Base-by-base conservation (phyloP, 2,888 invertebrate species). In the Nemotelus nigrinus region DNA sequence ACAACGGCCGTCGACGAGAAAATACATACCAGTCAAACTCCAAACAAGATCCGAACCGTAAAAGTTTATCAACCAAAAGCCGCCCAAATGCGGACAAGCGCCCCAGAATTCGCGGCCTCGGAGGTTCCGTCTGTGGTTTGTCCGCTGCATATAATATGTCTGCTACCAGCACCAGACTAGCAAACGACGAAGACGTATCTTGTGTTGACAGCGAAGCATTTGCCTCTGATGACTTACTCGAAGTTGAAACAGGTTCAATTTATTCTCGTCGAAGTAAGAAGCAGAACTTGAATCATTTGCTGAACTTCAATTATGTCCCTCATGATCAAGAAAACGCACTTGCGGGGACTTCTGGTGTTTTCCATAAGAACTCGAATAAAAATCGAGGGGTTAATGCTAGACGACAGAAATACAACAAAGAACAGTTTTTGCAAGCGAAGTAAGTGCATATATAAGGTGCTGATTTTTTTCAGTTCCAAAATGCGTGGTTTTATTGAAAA, bases 401-500 rank as follows among this genome's bases (percentile, higher is more conserved):
- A 78, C 92, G 92, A 83, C 94, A 93, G 41, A 77, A 67, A 85
- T 96, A 95, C 88, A 96, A 95, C 86, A 97, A 97, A 88, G 97
- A 98, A 85, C 93, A 96, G 84, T 98, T 95, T 87, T 88, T 98
- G 80, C 96, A 98, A 88, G 97, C 97, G 78, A 96, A 96, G 96
- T 97, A 89, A 90, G 92, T 85, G 25, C 25, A 25, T 25, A 25
- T 25, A 25, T 25, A 25, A 60, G 1, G 5, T n/a, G 53, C 10
- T 53, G 5, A n/a, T 25, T 25, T 25, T 25, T 25, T 25, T 25
- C 25, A 25, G 25, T 25, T 25, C 25, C 25, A 25, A 25, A 25
- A 25, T 25, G 25, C 25, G 25, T 25, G 25, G 25, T 25, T 25
- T 25, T 25, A 25, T 25, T 1, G 25, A 25, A 25, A 25, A 25